Base-by-base conservation (phyloP, 1,140 invertebrate species). In the Camponotus floridanus region DNA sequence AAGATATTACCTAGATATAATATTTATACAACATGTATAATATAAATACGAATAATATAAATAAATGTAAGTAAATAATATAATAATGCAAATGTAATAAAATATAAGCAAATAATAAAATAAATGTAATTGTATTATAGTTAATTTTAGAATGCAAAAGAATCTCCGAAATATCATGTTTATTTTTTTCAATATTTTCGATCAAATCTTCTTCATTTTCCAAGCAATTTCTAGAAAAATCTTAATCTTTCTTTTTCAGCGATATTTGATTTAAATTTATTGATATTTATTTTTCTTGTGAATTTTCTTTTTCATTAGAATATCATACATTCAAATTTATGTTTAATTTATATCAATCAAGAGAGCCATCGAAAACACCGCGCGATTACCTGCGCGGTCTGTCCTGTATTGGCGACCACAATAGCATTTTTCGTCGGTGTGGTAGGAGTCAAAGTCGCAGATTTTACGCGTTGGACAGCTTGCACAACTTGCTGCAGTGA, bases 1-100 rank as follows among this genome's bases (percentile, higher is more conserved):
- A 71, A 51, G 94, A 95, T 70, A 96, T 93, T n/a, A 96, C 93
- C 96, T 96, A 26, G 26, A 26, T 26, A 76, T 57, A 85, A 73
- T 88, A 88, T 87, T 61, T 68, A 78, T 48, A 85, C 45, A 45
- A 55, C 21, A 57, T 33, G 21, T 61, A 61, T 48, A 51, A 7
- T 74, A 62, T 61, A 31, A 21, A 76, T 8, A 36, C 11, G 31
- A 18, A 15, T 26, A 48, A 7, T 71, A 42, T 21, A 11, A 26
- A 26, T 26, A 26, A 26, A 26, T 26, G 26, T 26, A 26, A 26
- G 26, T 26, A 1, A 26, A 26, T 26, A 26, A 26, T 26, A 26
- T 26, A 26, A 26, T 26, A 26, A 26, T 26, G 26, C 26, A 26
- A 26, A 26, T 26, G 26, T 26, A 26, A 26, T 26, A 26, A 26